Percentiles rank a stretch among this genome's conserved stretches.
These are phyloP conservation scores for Diachasma alloeum DNA, from an alignment of 1,140 invertebrate genomes.

Conservation along the genomic window DNA sequence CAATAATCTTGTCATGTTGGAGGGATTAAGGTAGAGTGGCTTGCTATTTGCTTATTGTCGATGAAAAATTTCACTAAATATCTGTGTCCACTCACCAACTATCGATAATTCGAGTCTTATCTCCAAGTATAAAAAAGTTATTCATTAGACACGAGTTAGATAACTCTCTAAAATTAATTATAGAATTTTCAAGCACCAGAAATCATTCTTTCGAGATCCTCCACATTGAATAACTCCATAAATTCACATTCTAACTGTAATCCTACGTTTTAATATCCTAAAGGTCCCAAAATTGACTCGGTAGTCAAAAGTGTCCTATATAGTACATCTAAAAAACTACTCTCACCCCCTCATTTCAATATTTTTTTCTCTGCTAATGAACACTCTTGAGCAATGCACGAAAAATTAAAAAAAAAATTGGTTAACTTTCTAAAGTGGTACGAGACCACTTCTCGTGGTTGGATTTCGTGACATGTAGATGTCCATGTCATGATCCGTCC, in stretches of 20 bases:
- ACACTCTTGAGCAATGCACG: constrained; percentile 48
- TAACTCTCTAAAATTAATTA: neutral
- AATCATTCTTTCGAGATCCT: neutral
- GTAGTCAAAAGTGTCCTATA: constrained; percentile 2
- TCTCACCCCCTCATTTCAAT: neutral
- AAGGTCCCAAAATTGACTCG: neutral
- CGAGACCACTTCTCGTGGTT: constrained; percentile 82
- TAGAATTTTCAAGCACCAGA: neutral
- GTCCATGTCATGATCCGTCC: constrained; percentile 96
- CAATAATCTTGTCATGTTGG: neutral
- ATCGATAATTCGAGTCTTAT: neutral
- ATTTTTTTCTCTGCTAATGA: constrained; percentile 23
- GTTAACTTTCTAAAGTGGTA: constrained; percentile 74
- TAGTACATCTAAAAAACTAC: neutral
- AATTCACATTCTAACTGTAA: neutral
- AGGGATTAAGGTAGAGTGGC: neutral
- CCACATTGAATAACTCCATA: neutral
- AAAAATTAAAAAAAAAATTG: neutral
- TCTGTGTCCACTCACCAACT: neutral
- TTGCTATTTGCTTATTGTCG: neutral
- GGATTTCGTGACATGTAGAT: constrained; percentile 93
- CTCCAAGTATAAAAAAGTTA: neutral
- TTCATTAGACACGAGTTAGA: neutral
- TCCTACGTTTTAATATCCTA: neutral
- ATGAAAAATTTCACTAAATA: neutral